Evolutionary conservation across 2,113 vertebrate genomes (phyloP), one percentile per base, ranked within the genome.

Genomic region (Scomber colias): DNA sequence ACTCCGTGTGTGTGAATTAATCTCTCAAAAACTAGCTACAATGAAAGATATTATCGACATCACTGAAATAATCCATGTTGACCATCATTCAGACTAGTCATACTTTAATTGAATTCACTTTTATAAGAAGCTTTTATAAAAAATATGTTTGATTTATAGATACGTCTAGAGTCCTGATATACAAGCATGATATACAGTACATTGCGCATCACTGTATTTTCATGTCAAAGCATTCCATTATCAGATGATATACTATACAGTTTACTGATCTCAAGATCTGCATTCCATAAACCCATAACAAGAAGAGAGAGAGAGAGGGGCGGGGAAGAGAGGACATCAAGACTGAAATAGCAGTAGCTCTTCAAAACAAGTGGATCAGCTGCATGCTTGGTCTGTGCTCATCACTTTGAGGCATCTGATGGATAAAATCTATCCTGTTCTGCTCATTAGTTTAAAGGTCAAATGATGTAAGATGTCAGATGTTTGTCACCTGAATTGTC

Each of bases 41-140:
- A 46, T 63, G 31, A 53, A 12, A 46, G 13, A 48, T 24, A 62
- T 11, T 3, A 14, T 40, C 2, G 70, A 55, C 6, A 56, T 13
- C 3, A 10, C 19, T 35, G 45, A 49, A 48, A 68, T 19, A 56
- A 75, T 40, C 21, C 3, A 61, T 17, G 8, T 27, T 57, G 60
- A 53, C 1, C 46, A 57, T 17, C 14, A 60, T 2, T 77, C 68
- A 70, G 16, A 64, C 81, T 73, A 56, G 11, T 80, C 0, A 77
- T 50, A 88, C 64, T 82, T 90, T 93, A 89, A 83, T 93, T 92
- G 72, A 91, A 84, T 90, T 90, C n/a, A 70, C 78, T 94, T 92
- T 87, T 76, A 86, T 94, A 94, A 88, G 92, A 95, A 94, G 93
- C 92, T 82, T 92, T 92, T 95, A 95, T 87, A 95, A 94, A 95